Conservation (phyloP, 2,888 invertebrate genomes). For the Clanis bilineata region DNA sequence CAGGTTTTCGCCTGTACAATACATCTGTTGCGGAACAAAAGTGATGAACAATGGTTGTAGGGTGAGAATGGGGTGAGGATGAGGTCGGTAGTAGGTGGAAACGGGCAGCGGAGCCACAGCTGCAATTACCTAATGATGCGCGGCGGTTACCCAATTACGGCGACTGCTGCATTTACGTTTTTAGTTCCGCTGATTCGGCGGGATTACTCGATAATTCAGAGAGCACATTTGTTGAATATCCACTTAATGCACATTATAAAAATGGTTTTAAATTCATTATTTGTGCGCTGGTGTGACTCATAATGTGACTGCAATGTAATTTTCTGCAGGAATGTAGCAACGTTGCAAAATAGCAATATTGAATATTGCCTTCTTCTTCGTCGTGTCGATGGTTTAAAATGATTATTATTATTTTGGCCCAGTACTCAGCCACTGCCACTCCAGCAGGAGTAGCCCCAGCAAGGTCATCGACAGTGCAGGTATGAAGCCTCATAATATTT, state of each 20-base stretch:
- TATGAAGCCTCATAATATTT: no score
- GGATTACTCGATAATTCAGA: slow-evolving; percentile 50
- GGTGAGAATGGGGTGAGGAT: slow-evolving; percentile 36
- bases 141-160: slow-evolving; percentile 71
- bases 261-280: neutral
- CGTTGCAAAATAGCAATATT: no score
- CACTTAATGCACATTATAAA: neutral
- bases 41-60: slow-evolving; percentile 13
- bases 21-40: slow-evolving; percentile 8
- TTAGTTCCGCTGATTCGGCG: slow-evolving; percentile 61
- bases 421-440: no score
- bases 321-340: no score
- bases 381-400: no score
- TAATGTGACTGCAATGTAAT: no score
- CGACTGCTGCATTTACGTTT: slow-evolving; percentile 67
- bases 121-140: slow-evolving; percentile 78
- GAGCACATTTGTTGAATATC: slow-evolving; percentile 37
- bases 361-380: no score
- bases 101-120: slow-evolving; percentile 50
- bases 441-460: no score
- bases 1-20: neutral
- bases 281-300: neutral
- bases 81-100: slow-evolving; percentile 27
- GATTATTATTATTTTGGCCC: no score
- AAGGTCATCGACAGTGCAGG: no score